These are phyloP conservation scores for Girardia tigrina DNA, from an alignment of 2,888 invertebrate genomes.

Conservation along the genomic window DNA sequence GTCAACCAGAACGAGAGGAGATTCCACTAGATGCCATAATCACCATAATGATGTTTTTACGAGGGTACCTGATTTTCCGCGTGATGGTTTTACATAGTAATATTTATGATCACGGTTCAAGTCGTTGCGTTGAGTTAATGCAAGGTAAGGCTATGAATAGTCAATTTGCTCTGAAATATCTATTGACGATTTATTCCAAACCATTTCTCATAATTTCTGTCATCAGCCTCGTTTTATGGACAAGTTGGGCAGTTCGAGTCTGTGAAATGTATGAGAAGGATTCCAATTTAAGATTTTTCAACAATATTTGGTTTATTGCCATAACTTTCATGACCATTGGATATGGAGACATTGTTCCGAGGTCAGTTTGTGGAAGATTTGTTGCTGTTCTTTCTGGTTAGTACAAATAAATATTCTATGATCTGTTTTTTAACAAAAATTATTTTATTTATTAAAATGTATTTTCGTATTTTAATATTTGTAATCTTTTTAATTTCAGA, in stretches of 20 bases:
- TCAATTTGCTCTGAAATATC: conserved; percentile 4
- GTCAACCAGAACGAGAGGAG: neutral
- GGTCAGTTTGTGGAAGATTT: conserved; percentile 8
- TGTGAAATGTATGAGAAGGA: conserved; percentile 16
- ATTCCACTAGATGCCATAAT: neutral
- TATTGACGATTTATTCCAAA: neutral
- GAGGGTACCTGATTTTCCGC: neutral
- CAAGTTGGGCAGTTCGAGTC: neutral
- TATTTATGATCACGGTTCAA: conserved; percentile 5
- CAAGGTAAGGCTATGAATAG: neutral
- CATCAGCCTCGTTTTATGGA: neutral
- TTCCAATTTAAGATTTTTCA: neutral
- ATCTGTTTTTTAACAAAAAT: too few relatives aligned
- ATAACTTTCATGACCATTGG: neutral
- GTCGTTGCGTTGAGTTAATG: conserved; percentile 1
- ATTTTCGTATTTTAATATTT: too few relatives aligned
- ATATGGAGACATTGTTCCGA: conserved; percentile 4
- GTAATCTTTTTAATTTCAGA: too few relatives aligned
- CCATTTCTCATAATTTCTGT: neutral
- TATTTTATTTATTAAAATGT: too few relatives aligned
- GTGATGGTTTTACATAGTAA: neutral
- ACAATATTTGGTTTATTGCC: neutral
- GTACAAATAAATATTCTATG: too few relatives aligned
- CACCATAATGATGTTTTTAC: neutral
- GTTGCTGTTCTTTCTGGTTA: neutral